Evolutionary conservation across 2,888 invertebrate genomes (phyloP), one percentile per base, ranked within the genome.

Genomic region (Ophion slaviceki): DNA sequence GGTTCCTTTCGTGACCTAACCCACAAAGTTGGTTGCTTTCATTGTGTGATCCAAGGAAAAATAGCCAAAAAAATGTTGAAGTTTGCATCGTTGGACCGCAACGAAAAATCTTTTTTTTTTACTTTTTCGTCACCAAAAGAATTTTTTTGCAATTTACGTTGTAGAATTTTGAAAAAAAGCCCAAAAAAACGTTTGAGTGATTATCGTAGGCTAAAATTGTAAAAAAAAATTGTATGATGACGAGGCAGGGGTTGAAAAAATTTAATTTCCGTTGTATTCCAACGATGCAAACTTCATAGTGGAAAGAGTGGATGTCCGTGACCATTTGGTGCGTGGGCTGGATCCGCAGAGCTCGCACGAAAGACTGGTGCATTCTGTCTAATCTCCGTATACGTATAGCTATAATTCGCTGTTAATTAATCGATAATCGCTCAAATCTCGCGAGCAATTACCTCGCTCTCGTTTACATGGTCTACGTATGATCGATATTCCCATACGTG

Each of bases 401-500:
- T 53, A 53, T 7, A 5, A 53, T 14, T 53, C 20, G 64, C 45
- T 10, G 14, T 53, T 40, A 67, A 77, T 67, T 66, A 67, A 59
- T 57, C 67, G 24, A 40, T 77, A 59, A 68, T 77, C 40, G 40
- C 59, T 36, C 10, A 32, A 68, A 68, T 36, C 77, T 47, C 36
- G 20, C 67, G 4, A 45, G 59, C 67, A 53, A 79, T 71, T 79
- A 68, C 61, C 67, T 28, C 6, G n/a, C 53, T 53, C 36, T 40
- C 68, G 74, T 79, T 74, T 57, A 68, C 79, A 66, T 79, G 32
- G 36, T 68, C 59, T 40, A n/a, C 8, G n/a, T 53, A 61, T 62
- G 32, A 59, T 70, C 53, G 45, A 70, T 57, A 7, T 53, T 17
- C 57, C 32, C 45, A 17, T 47, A 47, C 17, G 62, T 64, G 68